Evolutionary conservation across 2,113 vertebrate genomes (phyloP), one percentile per base, ranked within the genome.

Genomic region (Anhinga anhinga): DNA sequence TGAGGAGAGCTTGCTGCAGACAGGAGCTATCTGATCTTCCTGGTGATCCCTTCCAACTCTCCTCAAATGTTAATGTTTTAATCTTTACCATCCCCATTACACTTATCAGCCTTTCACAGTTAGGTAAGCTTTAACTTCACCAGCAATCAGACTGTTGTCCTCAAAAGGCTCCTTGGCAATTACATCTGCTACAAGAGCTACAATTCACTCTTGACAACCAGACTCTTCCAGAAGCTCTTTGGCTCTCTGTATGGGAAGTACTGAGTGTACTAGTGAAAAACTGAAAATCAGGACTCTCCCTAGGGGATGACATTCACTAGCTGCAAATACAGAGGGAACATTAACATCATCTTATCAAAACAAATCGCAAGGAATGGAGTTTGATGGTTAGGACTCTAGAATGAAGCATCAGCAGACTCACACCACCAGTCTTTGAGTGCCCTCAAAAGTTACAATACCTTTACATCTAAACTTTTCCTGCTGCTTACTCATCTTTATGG

Each of bases 61-160:
- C 50, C 70, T 82, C 44, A 76, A 62, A 83, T 59, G 40, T 65
- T 77, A 94, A 55, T 27, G 45, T 86, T 91, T 79, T 56, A 91
- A 59, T 90, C 56, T 79, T 87, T 77, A 59, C 27, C 52, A 80
- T 79, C 25, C 13, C 32, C 30, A n/a, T 86, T 72, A 83, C 25
- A 56, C n/a, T 85, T 52, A 42, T 83, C n/a, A 67, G 66, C 13
- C 32, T 77, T 82, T 79, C 71, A 88, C 21, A 76, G 65, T 49
- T 59, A 85, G 49, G 34, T 25, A 90, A 90, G 34, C 49, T 95
- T 87, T 91, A 93, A 93, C 82, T 96, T 80, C 53, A 85, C 52
- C 50, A 85, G 90, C 30, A 78, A 77, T 86, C 61, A 63, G 53
- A 69, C 27, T 45, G 25, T 52, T 82, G 19, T 90, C 8, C 44